Evolutionary conservation across 2,797 vertebrate genomes (phyloP), one percentile per base, ranked within the genome.

Genomic region (Leptodactylus fallax): DNA sequence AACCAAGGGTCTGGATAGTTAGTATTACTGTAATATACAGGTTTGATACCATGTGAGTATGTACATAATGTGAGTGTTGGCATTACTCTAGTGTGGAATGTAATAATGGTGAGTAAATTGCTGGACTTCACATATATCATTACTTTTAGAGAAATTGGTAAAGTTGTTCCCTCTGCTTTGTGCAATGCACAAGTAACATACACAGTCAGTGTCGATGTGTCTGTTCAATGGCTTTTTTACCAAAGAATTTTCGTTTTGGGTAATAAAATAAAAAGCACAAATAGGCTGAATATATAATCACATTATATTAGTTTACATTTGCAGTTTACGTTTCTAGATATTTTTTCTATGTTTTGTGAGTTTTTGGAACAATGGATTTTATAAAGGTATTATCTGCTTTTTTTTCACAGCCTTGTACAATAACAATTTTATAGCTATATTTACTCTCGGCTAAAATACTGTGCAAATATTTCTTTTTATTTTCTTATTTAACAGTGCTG

Each of bases 261-360:
- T 27, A 45, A 77, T 65, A 79, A 81, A 45, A 77, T 65, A 79
- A 81, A 82, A 76, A 83, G 72, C 86, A 87, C 72, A 87, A 78
- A 47, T 76, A 81, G 69, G n/a, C 45, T 51, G 7, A 83, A 79
- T 71, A 79, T 78, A 79, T 84, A 65, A 58, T 58, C 49, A 58
- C 71, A 27, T 87, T 84, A 79, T 88, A 16, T 79, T 84, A 71
- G 81, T 87, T 87, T 82, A 87, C 86, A 83, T 78, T 47, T 17
- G 69, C 12, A 36, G 45, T 87, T 80, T 81, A 58, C 25, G 25
- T 81, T n/a, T 82, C 80, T 87, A 77, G 19, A 51, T 65, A n/a
- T 81, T 53, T 61, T 61, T 49, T 74, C n/a, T 87, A 71, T 85
- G 3, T 80, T 25, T 81, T 65, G 79, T 49, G 71, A 27, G 56